Evolutionary conservation across 2,113 vertebrate species (phyloP).

Genomic region (Capreolus pygargus): DNA sequence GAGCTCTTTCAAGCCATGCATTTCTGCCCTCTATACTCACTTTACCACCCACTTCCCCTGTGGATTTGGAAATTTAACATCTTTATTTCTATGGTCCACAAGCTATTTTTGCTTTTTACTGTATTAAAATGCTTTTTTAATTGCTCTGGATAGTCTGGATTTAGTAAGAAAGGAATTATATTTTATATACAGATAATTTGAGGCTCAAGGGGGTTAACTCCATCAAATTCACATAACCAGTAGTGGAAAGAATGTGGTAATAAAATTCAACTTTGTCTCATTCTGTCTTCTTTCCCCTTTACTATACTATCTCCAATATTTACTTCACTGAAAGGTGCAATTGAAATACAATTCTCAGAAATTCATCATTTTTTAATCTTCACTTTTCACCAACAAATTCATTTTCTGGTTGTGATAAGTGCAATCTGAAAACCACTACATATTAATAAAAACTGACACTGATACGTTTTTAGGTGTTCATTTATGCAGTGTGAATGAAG

Average conservation of each 20-base stretch:
- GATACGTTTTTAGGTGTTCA: constrained; percentile 55
- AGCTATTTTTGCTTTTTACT: not conserved
- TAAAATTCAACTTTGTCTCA: not conserved
- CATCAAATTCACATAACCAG: not conserved
- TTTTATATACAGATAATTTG: not conserved
- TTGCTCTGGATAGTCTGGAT: not conserved
- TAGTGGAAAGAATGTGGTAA: not conserved
- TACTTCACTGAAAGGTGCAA: not conserved
- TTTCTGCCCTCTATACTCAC: not conserved
- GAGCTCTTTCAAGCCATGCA: not conserved
- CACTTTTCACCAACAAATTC: constrained; percentile 41
- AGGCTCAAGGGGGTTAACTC: not conserved
- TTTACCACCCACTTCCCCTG: not conserved
- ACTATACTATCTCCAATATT: not conserved
- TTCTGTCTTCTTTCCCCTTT: not conserved
- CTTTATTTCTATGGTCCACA: not conserved
- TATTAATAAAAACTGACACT: constrained; percentile 68
- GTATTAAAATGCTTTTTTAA: not conserved
- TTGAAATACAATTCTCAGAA: constrained; percentile 30
- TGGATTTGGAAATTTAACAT: not conserved
- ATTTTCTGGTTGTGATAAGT: constrained; percentile 52
- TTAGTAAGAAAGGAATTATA: not conserved
- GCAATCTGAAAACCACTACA: constrained; percentile 48
- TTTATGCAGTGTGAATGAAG: constrained; percentile 62
- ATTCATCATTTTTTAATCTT: constrained; percentile 61